A percentile compares a stretch with the other conserved stretches of the same genome.
Evolutionary conservation across 1,140 invertebrate genomes (phyloP).

Genomic region (Drosophila sulfurigaster): DNA sequence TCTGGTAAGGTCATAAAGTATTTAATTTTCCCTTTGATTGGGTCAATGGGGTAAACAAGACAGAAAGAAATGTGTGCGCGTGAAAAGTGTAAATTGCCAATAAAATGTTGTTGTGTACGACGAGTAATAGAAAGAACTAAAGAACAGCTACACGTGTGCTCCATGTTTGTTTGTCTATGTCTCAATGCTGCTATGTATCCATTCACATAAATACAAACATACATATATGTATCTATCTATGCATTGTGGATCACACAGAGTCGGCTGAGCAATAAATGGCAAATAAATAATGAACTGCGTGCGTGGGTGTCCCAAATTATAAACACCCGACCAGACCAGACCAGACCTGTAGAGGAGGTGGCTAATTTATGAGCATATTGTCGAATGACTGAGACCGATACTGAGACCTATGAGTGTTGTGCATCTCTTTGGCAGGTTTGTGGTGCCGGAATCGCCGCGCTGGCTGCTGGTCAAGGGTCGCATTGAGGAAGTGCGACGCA

Average conservation of each 20-base stretch:
- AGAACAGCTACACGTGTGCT: not conserved
- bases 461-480: conserved; percentile 92
- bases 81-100: conserved; percentile 38
- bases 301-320: conserved; percentile 67
- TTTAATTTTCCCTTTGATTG: conserved; percentile 7
- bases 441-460: conserved; percentile 93
- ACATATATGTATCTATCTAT: conserved; percentile 4
- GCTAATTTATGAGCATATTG: conserved; percentile 37
- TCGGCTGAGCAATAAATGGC: conserved; percentile 47
- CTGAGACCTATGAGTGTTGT: conserved; percentile 11
- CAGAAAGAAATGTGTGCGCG: conserved; percentile 14
- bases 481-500: conserved; percentile 88
- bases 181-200: not conserved
- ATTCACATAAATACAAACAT: no score
- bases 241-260: conserved; percentile 24
- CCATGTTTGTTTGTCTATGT: conserved; percentile 5
- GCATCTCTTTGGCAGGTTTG: conserved; percentile 86
- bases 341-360: conserved; percentile 28
- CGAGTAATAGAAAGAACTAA: no score
- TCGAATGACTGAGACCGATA: not conserved
- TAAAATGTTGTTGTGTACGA: conserved; percentile 29
- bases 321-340: conserved; percentile 40
- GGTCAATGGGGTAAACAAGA: conserved; percentile 49
- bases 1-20: conserved; percentile 86
- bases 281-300: conserved; percentile 49